phyloP scores from a whole-genome alignment of 2,113 vertebrate genomes.

The Rhabdomys dilectus region DNA sequence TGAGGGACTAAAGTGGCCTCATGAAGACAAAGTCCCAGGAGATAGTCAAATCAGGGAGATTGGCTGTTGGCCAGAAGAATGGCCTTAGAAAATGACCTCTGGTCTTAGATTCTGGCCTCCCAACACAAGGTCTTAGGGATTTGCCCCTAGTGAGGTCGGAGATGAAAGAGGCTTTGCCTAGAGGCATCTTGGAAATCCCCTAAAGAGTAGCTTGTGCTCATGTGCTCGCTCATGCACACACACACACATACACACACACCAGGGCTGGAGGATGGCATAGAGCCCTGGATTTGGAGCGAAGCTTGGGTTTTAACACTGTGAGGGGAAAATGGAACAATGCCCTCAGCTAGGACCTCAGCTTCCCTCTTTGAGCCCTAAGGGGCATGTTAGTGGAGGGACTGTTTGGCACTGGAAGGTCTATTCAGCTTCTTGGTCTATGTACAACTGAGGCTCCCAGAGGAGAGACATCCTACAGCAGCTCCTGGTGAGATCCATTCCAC shows the following conservation, averaged over 20 bases:
- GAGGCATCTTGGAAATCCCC: background rate
- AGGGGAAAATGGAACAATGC: fast-evolving
- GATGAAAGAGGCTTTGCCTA: background rate
- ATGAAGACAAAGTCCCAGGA: background rate
- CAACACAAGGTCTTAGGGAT: background rate
- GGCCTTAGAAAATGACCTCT: background rate
- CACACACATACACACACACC: background rate
- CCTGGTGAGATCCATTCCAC: background rate
- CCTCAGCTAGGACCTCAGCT: background rate
- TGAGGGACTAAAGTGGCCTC: background rate
- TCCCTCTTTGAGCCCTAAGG: background rate
- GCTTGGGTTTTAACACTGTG: background rate
- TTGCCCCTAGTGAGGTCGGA: background rate
- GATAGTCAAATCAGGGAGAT: no score
- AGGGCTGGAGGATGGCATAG: background rate
- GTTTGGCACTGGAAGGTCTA: background rate
- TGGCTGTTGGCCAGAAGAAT: background rate
- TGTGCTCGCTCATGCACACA: background rate
- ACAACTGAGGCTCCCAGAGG: background rate
- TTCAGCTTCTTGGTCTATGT: background rate
- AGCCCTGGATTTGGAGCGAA: background rate
- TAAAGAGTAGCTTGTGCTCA: background rate
- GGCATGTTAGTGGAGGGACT: background rate
- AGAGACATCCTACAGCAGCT: no score
- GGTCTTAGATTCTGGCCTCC: background rate